A percentile compares a stretch with the other conserved stretches of the same genome.
Evolutionary conservation across 1,140 invertebrate genomes (phyloP).

Genomic region (Agrilus planipennis): DNA sequence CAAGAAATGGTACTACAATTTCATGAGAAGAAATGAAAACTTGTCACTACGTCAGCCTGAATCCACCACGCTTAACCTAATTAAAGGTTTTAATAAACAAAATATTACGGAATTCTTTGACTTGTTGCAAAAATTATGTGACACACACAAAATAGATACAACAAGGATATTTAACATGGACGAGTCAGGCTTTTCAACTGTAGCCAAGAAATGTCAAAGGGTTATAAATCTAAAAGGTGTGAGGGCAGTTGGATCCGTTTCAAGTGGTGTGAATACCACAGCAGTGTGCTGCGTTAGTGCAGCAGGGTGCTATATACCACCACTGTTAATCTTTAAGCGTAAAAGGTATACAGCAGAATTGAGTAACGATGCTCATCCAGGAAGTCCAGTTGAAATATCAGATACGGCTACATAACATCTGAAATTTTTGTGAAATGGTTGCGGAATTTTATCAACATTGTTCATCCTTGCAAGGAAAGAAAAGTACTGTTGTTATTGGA

Average conservation of each 20-base stretch:
- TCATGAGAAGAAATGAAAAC: constrained; percentile 17
- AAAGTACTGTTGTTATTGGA: constrained; percentile 22
- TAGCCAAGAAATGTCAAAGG: constrained; percentile 8
- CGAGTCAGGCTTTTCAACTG: constrained; percentile 19
- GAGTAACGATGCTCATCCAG: not conserved
- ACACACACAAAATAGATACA: constrained; percentile 12
- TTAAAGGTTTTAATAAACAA: constrained; percentile 20
- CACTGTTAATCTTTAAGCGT: constrained; percentile 8
- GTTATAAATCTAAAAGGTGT: constrained; percentile 1
- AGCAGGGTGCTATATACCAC: no score
- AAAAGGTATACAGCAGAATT: constrained; percentile 5
- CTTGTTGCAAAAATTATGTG: constrained; percentile 13
- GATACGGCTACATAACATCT: constrained; percentile 5
- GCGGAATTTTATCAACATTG: constrained; percentile 18
- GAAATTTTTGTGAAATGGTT: constrained; percentile 24
- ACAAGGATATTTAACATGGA: constrained; percentile 34
- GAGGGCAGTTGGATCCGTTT: constrained; percentile 1
- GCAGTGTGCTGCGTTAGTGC: no score
- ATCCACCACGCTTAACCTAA: constrained; percentile 17
- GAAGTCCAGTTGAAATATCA: constrained; percentile 3
- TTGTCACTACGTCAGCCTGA: constrained; percentile 18
- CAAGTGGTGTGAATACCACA: constrained; percentile 30
- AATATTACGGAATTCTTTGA: constrained; percentile 21
- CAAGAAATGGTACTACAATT: constrained; percentile 19
- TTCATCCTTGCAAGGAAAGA: constrained; percentile 15